Conservation (phyloP, 2,113 vertebrate genomes). For the Tragulus kanchil region DNA sequence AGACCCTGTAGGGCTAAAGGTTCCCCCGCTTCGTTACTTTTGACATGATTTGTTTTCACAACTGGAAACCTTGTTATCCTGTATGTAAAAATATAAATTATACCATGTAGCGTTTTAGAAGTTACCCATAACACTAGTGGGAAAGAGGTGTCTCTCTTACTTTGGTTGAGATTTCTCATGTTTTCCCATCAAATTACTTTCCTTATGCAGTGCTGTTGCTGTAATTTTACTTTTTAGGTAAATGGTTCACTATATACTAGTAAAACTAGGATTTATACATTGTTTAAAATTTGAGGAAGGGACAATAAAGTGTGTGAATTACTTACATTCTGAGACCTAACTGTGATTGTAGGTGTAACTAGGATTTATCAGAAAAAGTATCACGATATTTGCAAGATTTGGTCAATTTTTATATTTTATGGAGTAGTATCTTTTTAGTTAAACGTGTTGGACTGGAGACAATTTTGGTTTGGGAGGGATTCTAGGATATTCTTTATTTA, state of each 20-base stretch:
- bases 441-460: background rate
- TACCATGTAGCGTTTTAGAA: slow-evolving; percentile 16
- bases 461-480: background rate
- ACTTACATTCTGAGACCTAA: slow-evolving; percentile 9
- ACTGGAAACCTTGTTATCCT: slow-evolving; percentile 13
- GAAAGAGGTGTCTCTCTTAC: background rate
- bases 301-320: slow-evolving; percentile 34
- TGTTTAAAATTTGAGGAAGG: background rate
- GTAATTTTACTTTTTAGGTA: slow-evolving; percentile 19
- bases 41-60: slow-evolving; percentile 55
- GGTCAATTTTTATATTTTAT: slow-evolving; percentile 10
- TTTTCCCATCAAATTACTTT: slow-evolving; percentile 33
- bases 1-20: background rate
- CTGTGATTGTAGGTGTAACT: background rate
- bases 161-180: slow-evolving; percentile 33
- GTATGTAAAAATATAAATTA: slow-evolving; percentile 39
- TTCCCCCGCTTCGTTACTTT: background rate
- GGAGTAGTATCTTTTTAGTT: background rate
- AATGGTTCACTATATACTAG: slow-evolving; percentile 1
- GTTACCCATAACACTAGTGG: background rate
- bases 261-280: slow-evolving; percentile 31
- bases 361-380: background rate
- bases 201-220: background rate
- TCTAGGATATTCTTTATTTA: slow-evolving; percentile 1
- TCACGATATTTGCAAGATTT: background rate